phyloP scores from a whole-genome alignment of 2,113 vertebrate genomes.

The Takifugu flavidus region DNA sequence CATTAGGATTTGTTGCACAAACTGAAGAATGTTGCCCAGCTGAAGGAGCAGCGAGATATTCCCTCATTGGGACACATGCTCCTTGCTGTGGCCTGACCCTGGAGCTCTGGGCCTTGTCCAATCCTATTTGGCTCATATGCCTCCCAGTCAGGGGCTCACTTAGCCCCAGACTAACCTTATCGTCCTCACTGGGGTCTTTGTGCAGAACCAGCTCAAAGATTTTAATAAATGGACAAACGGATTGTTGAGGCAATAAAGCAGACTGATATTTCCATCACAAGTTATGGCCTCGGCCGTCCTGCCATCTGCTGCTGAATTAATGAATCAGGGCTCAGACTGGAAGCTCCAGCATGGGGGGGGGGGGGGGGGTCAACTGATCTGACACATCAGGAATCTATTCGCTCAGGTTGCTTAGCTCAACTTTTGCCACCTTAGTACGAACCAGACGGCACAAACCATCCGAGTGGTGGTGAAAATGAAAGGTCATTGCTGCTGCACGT shows the following conservation, averaged over 20 bases:
- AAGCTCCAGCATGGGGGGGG: too few species aligned
- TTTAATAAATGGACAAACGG: constrained; percentile 31
- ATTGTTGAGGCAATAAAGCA: constrained; percentile 25
- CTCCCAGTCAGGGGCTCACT: constrained; percentile 34
- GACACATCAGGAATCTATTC: too few species aligned
- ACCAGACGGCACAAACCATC: too few species aligned
- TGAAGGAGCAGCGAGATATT: constrained; percentile 26
- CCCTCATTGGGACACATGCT: constrained; percentile 48
- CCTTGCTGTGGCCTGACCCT: constrained; percentile 48
- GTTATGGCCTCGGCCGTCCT: neutral
- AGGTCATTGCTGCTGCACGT: too few species aligned
- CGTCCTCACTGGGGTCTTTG: constrained; percentile 19
- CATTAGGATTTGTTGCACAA: constrained; percentile 66
- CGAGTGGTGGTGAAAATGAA: too few species aligned
- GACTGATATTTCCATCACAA: constrained; percentile 10
- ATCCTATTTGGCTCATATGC: constrained; percentile 59
- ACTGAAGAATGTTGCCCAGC: constrained; percentile 37
- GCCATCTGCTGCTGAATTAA: neutral
- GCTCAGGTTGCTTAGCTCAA: too few species aligned
- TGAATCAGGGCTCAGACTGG: neutral
- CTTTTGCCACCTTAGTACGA: too few species aligned
- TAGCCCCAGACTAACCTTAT: constrained; percentile 26
- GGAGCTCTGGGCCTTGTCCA: constrained; percentile 51
- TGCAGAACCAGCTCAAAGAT: constrained; percentile 17
- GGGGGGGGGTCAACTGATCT: too few species aligned